Evolutionary conservation across 1,140 invertebrate species (phyloP).

Genomic region (Panagrolaimus sp.): DNA sequence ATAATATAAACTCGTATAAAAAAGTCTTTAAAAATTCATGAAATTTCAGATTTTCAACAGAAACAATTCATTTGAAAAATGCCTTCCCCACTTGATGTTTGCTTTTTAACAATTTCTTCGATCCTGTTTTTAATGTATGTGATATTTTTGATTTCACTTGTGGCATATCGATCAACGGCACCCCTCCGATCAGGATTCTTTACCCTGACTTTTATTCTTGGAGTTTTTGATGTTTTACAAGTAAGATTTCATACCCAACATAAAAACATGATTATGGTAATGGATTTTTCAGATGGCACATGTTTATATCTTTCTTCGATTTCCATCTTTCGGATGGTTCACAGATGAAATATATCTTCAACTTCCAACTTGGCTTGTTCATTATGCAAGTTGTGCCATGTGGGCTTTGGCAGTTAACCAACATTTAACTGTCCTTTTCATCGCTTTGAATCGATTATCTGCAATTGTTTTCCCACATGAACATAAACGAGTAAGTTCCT

Average conservation of each 20-base stretch:
- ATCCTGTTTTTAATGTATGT: constrained; percentile 8
- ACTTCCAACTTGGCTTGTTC: neutral
- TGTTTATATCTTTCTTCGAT: constrained; percentile 3
- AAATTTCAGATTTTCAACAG: no score
- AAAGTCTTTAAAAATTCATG: no score
- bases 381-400: constrained; percentile 12
- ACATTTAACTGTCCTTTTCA: constrained; percentile 4
- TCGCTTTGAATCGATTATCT: constrained; percentile 1
- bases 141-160: neutral
- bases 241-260: neutral
- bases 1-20: no score
- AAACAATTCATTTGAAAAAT: no score
- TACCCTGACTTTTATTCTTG: constrained; percentile 13
- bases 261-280: neutral
- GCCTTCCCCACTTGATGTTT: neutral
- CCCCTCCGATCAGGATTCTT: constrained; percentile 6
- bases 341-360: neutral
- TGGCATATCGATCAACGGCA: constrained; percentile 9
- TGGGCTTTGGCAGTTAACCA: constrained; percentile 6
- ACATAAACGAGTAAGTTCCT: constrained; percentile 3
- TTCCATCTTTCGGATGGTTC: constrained; percentile 12
- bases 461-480: constrained; percentile 10
- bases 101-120: constrained; percentile 7
- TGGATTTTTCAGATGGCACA: constrained; percentile 1
- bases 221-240: constrained; percentile 13